Conservation (phyloP, 1,140 invertebrate species). For the Dendroctonus ponderosae region DNA sequence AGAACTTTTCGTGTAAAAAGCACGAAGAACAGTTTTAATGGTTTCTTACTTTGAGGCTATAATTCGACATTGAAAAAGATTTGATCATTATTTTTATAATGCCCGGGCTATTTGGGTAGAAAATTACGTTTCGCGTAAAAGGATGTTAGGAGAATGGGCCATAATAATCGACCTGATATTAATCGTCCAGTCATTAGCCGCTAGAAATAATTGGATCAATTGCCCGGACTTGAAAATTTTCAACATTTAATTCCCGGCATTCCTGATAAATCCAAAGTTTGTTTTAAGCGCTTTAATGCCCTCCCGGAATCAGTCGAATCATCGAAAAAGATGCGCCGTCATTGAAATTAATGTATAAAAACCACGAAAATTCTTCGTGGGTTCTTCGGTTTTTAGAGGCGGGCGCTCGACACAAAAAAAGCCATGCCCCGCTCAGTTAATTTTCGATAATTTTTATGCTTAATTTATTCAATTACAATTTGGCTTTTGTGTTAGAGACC, state of each 20-base stretch:
- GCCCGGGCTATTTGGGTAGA: neutral
- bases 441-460: constrained; percentile 16
- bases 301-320: constrained; percentile 8
- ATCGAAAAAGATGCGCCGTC: constrained; percentile 1
- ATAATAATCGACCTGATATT: too few relatives aligned
- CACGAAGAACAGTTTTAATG: constrained; percentile 9
- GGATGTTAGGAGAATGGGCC: neutral
- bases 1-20: neutral
- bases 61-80: constrained; percentile 12
- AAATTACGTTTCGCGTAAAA: constrained; percentile 4
- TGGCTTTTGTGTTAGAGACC: too few relatives aligned
- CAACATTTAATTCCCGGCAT: neutral
- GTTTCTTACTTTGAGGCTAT: constrained; percentile 2
- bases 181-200: too few relatives aligned
- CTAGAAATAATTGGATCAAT: too few relatives aligned
- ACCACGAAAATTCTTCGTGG: constrained; percentile 13
- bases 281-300: constrained; percentile 13
- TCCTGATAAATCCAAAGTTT: constrained; percentile 12
- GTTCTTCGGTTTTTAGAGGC: constrained; percentile 12
- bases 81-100: constrained; percentile 2
- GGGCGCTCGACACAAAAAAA: neutral
- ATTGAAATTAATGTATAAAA: constrained; percentile 15
- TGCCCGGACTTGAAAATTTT: too few relatives aligned
- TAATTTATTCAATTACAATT: constrained; percentile 12
- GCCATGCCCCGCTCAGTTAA: constrained; percentile 2